These are phyloP conservation scores for Thalassophryne amazonica DNA, from an alignment of 2,797 vertebrate genomes.

Conservation along the genomic window DNA sequence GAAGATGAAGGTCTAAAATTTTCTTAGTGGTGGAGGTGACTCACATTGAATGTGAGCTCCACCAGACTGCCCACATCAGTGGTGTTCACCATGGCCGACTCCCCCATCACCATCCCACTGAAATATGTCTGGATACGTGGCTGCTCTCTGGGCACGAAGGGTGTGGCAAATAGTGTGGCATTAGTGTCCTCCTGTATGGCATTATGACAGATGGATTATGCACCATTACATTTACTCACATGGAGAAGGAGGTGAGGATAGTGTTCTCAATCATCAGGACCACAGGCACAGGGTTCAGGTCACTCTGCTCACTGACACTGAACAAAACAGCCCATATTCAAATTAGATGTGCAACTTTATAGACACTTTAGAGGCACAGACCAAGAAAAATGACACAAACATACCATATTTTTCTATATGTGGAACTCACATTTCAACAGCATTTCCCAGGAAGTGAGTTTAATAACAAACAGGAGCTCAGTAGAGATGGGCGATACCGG, in stretches of 20 bases:
- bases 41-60: slow-evolving; percentile 85
- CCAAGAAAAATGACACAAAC: too few species aligned
- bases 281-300: slow-evolving; percentile 76
- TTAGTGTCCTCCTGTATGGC: neutral
- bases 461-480: too few species aligned
- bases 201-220: too few species aligned
- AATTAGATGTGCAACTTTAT: neutral
- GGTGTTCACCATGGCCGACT: slow-evolving; percentile 87
- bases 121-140: slow-evolving; percentile 75
- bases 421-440: too few species aligned
- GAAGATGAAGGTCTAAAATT: slow-evolving; percentile 31
- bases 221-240: too few species aligned
- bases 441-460: too few species aligned
- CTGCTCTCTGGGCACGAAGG: slow-evolving; percentile 57
- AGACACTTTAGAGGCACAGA: neutral
- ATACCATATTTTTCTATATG: too few species aligned
- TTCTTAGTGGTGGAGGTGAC: slow-evolving; percentile 52
- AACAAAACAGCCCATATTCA: slow-evolving; percentile 4
- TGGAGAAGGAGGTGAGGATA: slow-evolving; percentile 77
- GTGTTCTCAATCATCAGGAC: slow-evolving; percentile 83
- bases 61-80: slow-evolving; percentile 89
- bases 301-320: slow-evolving; percentile 87
- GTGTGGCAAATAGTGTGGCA: neutral
- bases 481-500: too few species aligned
- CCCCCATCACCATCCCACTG: slow-evolving; percentile 87